Percentiles rank a stretch among this genome's conserved stretches.
Evolutionary conservation across 2,113 vertebrate species (phyloP).

Genomic region (Sinocyclocheilus grahami): DNA sequence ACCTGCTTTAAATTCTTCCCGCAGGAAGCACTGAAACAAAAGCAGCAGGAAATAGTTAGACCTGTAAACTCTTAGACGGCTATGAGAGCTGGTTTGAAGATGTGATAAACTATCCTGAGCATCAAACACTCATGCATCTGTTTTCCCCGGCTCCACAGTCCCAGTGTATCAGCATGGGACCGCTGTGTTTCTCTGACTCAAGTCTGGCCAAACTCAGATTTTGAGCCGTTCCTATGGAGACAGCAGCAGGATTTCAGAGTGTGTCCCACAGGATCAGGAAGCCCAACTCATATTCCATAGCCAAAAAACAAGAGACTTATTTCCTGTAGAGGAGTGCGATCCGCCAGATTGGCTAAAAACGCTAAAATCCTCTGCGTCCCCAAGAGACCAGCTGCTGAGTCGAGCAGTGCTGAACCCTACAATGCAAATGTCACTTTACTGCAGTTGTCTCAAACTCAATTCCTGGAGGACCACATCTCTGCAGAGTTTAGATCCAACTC

Average conservation of each 20-base stretch:
- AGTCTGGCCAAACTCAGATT: background rate
- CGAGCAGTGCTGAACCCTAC: no score
- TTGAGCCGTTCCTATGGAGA: constrained; percentile 1
- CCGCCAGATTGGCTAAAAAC: no score
- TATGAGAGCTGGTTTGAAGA: background rate
- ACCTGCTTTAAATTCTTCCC: background rate
- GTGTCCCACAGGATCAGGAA: background rate
- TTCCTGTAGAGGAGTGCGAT: background rate
- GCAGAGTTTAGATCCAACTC: no score
- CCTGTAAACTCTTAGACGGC: background rate
- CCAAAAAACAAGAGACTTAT: background rate
- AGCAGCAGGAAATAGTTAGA: background rate
- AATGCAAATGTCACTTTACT: no score
- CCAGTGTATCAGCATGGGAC: background rate
- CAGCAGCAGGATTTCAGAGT: background rate
- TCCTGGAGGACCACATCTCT: no score
- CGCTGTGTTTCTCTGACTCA: background rate
- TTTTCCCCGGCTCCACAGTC: no score
- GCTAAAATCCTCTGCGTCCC: no score
- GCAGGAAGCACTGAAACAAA: background rate
- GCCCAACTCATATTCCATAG: background rate
- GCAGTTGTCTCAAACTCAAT: no score
- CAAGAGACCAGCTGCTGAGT: no score
- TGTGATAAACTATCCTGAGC: background rate
- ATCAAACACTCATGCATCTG: background rate